phyloP scores from a whole-genome alignment of 2,113 vertebrate genomes.

The Haliaeetus leucogaster region DNA sequence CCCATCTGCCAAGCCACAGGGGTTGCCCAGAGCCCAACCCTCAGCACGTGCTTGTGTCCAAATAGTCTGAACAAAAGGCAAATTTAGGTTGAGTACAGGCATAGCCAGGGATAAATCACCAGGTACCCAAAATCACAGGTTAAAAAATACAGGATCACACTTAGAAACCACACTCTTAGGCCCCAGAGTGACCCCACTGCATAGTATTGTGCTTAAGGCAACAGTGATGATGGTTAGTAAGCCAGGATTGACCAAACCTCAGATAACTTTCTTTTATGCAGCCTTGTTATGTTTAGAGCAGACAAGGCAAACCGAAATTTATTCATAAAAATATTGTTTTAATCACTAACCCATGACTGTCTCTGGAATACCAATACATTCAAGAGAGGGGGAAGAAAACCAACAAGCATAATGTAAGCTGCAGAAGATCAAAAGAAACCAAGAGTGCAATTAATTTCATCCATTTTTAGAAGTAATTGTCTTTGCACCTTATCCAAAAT shows the following conservation, averaged over 20 bases:
- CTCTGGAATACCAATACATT: neutral
- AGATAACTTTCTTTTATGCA: neutral
- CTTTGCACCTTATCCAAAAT: constrained; percentile 63
- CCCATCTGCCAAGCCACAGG: neutral
- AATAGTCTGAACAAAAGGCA: neutral
- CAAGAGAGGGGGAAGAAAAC: constrained; percentile 1
- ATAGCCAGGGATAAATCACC: neutral
- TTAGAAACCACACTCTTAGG: neutral
- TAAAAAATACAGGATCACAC: neutral
- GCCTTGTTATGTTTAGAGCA: neutral
- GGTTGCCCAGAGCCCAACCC: neutral
- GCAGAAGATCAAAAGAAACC: constrained; percentile 58
- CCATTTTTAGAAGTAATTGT: constrained; percentile 62
- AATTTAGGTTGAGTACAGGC: neutral
- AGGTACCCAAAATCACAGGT: neutral
- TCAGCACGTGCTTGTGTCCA: fast-evolving
- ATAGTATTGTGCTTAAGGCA: neutral
- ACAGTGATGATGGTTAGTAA: neutral
- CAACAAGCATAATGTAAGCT: constrained; percentile 27
- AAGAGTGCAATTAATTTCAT: constrained; percentile 57
- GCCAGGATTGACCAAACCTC: neutral
- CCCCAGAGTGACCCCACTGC: neutral
- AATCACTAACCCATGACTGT: neutral
- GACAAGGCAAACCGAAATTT: neutral
- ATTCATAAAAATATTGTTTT: constrained; percentile 20